A percentile compares a stretch with the other conserved stretches of the same genome.
These are phyloP conservation scores for Leptinotarsa texana DNA, from an alignment of 1,140 invertebrate species.

Conservation along the genomic window DNA sequence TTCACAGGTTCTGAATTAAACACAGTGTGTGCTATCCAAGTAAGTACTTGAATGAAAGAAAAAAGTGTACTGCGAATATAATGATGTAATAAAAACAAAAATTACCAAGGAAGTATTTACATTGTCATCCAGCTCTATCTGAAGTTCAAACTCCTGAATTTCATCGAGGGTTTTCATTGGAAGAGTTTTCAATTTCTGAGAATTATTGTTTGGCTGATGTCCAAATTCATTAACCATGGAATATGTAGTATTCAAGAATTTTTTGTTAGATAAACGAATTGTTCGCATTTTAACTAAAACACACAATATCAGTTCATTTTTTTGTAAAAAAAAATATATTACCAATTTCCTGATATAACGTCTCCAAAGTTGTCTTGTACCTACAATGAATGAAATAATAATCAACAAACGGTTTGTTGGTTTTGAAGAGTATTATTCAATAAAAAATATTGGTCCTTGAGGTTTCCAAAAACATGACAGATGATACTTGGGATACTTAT, in stretches of 20 bases:
- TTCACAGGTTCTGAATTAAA: neutral
- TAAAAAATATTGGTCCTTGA: neutral
- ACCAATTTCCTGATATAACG: conserved; percentile 3
- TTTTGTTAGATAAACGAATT: neutral
- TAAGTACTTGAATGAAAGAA: neutral
- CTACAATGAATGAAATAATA: conserved; percentile 3
- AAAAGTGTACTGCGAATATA: neutral
- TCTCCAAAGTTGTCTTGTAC: neutral
- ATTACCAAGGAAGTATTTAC: neutral
- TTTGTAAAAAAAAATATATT: neutral
- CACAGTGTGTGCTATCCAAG: neutral
- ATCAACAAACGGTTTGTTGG: neutral
- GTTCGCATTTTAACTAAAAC: neutral
- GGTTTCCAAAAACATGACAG: neutral
- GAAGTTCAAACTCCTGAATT: neutral
- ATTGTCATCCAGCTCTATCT: neutral
- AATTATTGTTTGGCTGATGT: neutral
- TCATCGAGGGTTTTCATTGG: neutral
- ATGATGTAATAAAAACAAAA: neutral
- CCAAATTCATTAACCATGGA: neutral
- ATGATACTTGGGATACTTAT: neutral
- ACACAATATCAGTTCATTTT: conserved; percentile 2
- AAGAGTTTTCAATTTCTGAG: neutral
- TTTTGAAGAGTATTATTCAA: neutral
- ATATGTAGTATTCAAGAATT: neutral